These are phyloP conservation scores for Spilarctia lutea DNA, from an alignment of 2,888 invertebrate genomes.

Conservation along the genomic window DNA sequence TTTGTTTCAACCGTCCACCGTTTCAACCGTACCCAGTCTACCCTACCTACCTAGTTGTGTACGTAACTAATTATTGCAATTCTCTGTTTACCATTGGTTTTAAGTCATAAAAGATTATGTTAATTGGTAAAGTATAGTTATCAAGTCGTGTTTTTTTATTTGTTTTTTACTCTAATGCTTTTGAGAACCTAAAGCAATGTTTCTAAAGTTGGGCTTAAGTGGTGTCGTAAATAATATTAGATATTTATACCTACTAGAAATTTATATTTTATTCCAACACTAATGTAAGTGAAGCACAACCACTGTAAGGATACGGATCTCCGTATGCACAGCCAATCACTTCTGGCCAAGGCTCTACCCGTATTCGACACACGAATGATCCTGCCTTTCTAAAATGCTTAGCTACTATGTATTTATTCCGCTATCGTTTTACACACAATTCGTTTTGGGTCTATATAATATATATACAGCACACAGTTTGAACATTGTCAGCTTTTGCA, in stretches of 20 bases:
- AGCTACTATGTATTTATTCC: conserved; percentile 49
- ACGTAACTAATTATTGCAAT: neutral
- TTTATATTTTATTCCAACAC: conserved; percentile 30
- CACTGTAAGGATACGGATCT: conserved; percentile 75
- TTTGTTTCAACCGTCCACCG: too few species aligned
- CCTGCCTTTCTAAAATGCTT: conserved; percentile 72
- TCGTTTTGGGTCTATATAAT: conserved; percentile 37
- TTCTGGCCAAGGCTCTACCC: conserved; percentile 72
- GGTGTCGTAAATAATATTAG: conserved; percentile 6
- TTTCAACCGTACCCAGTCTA: too few species aligned
- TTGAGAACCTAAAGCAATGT: neutral
- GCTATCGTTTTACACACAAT: conserved; percentile 44
- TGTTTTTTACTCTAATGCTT: neutral
- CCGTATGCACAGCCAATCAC: conserved; percentile 69
- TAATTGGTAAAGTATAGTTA: neutral
- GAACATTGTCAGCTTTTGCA: conserved; percentile 18
- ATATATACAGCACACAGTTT: conserved; percentile 18
- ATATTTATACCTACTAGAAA: neutral
- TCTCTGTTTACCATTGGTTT: neutral
- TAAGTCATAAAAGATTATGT: neutral
- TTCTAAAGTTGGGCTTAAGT: neutral
- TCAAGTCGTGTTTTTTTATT: neutral
- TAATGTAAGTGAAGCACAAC: conserved; percentile 37
- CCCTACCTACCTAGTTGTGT: too few species aligned
- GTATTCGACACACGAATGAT: conserved; percentile 69